Evolutionary conservation across 2,888 invertebrate species (phyloP), one percentile per base, ranked within the genome.

Genomic region (Phragmatobia fuliginosa): DNA sequence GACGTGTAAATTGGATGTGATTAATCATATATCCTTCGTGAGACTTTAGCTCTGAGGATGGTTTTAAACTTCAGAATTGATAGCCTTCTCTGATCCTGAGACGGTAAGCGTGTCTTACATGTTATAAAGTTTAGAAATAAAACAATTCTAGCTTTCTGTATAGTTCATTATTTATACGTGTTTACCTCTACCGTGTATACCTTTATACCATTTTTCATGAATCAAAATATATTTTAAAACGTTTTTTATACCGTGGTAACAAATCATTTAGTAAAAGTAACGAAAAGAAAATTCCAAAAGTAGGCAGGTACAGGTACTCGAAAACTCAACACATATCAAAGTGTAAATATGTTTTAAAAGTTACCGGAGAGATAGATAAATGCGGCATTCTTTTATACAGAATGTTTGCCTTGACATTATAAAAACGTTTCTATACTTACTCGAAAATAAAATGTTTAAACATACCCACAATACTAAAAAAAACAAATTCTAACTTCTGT

Each of bases 401-500:
- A 28, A 56, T 28, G 25, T 28, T 56, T 16, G 14, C 14, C 56
- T 28, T 28, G 52, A 52, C 52, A 25, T 25, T 25, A 52, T 25
- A 10, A 52, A 56, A 56, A 6, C 0, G 14, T 56, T 56, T 56
- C 56, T 56, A 16, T 16, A 56, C 56, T 16, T 28, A 56, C 28
- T 56, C 14, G 28, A 28, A 28, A 28, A 16, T 28, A 14, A 28
- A 16, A 56, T 56, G 28, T 62, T 33, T 14, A 11, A 65, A 64
- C n/a, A 41, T 61, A 69, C 65, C 69, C 59, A 64, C 64, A 61
- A 36, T 60, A 32, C 31, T 5, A 5, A 28, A 28, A 2, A 56
- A 56, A 28, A 28, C 21, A 45, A 36, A 28, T 41, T 38, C 10
- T 58, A 49, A 45, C 61, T 31, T 36, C 63, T 52, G 21, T 38